A percentile compares a stretch with the other conserved stretches of the same genome.
Conservation (phyloP, 2,888 invertebrate genomes). For the Agriopis marginaria region DNA sequence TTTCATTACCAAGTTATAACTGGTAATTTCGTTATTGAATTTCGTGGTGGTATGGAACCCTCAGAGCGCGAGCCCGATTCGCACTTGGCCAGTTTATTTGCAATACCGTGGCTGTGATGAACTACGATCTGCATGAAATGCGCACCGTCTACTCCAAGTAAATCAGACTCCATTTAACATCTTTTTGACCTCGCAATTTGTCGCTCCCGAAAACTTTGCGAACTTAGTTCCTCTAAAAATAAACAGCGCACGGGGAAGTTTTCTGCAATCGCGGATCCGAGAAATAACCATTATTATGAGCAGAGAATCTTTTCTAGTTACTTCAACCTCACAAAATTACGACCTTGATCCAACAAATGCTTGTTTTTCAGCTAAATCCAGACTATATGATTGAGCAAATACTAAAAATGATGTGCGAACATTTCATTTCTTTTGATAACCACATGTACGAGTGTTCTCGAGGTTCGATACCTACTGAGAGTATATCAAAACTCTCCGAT, state of each 20-base stretch:
- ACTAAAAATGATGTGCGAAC: slow-evolving; percentile 17
- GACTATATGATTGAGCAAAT: slow-evolving; percentile 11
- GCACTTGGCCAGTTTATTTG: no score
- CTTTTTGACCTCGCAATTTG: no score
- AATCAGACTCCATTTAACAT: no score
- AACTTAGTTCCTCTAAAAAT: not conserved
- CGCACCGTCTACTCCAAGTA: no score
- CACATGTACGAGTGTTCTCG: slow-evolving; percentile 2
- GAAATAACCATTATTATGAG: not conserved
- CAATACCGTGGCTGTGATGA: no score
- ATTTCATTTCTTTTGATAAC: slow-evolving; percentile 16
- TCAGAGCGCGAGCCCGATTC: no score
- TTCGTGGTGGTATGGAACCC: no score
- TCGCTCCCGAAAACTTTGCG: no score
- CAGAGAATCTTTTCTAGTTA: slow-evolving; percentile 10
- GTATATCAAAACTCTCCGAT: slow-evolving; percentile 8
- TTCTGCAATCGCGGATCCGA: not conserved
- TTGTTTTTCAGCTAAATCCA: slow-evolving; percentile 13
- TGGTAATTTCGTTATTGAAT: no score
- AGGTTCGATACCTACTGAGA: not conserved
- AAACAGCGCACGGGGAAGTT: not conserved
- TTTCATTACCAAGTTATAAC: no score
- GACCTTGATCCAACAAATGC: slow-evolving; percentile 3
- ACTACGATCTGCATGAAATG: no score
- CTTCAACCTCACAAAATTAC: slow-evolving; percentile 29